A percentile compares a stretch with the other conserved stretches of the same genome.
phyloP scores from a whole-genome alignment of 2,888 invertebrate genomes.

The Agrotis ipsilon region DNA sequence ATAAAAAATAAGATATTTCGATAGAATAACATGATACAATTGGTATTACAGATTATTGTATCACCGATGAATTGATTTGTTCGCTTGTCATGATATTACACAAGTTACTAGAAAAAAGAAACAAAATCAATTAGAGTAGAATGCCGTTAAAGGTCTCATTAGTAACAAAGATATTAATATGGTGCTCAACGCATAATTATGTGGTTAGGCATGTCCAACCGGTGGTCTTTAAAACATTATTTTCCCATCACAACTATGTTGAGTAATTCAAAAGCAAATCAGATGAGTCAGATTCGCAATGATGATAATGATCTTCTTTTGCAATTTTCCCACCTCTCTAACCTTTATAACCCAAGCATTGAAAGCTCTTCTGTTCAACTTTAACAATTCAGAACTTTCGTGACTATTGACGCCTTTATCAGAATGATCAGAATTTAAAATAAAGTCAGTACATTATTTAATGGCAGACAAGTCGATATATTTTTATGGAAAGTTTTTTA shows the following conservation, averaged over 20 bases:
- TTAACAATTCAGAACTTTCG: not conserved
- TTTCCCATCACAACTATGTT: slow-evolving; percentile 67
- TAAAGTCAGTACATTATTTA: not conserved
- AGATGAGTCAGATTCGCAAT: slow-evolving; percentile 64
- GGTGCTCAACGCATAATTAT: slow-evolving; percentile 68
- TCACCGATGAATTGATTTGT: slow-evolving; percentile 24
- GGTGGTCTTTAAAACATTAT: slow-evolving; percentile 55
- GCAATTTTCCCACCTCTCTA: slow-evolving; percentile 60
- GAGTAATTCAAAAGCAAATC: slow-evolving; percentile 67
- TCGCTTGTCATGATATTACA: slow-evolving; percentile 12
- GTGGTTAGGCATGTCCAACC: slow-evolving; percentile 59
- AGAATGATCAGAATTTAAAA: slow-evolving; percentile 2
- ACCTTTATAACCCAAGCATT: slow-evolving; percentile 14
- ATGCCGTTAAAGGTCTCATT: slow-evolving; percentile 65
- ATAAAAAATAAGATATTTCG: not conserved
- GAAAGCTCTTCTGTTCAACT: slow-evolving; percentile 10
- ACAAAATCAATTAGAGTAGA: slow-evolving; percentile 43
- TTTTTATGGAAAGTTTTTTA: not conserved
- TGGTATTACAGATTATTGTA: slow-evolving; percentile 15
- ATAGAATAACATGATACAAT: slow-evolving; percentile 7
- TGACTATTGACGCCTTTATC: slow-evolving; percentile 1
- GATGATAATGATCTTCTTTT: slow-evolving; percentile 34
- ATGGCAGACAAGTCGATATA: not conserved
- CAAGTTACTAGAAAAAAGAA: slow-evolving; percentile 19
- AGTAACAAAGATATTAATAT: slow-evolving; percentile 54